These are phyloP conservation scores for Falco punctatus DNA, from an alignment of 2,113 vertebrate genomes.

Conservation along the genomic window DNA sequence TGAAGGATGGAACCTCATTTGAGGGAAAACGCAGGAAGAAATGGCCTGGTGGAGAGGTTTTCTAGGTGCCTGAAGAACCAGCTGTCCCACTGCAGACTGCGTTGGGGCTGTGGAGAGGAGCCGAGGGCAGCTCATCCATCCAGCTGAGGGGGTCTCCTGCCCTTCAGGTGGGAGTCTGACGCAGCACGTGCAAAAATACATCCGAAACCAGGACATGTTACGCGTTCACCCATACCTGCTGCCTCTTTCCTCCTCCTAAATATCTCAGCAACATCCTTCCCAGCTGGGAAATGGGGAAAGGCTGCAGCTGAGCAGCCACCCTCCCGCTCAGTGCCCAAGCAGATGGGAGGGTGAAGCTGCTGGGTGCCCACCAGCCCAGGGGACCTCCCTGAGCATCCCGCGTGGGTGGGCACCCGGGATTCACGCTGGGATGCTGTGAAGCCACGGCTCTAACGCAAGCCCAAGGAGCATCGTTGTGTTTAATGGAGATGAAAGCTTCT, in stretches of 20 bases:
- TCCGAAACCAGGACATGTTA: neutral
- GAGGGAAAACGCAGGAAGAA: neutral
- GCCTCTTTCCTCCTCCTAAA: neutral
- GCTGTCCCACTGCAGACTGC: neutral
- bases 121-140: neutral
- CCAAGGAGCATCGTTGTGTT: no score
- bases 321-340: neutral
- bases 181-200: neutral
- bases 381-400: neutral
- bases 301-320: neutral
- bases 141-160: neutral
- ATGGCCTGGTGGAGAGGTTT: neutral
- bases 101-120: neutral
- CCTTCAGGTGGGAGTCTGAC: neutral
- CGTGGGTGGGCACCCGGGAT: neutral
- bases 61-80: neutral
- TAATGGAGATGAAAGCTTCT: neutral
- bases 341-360: neutral
- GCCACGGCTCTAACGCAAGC: accelerated
- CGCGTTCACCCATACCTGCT: accelerated
- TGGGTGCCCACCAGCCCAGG: neutral
- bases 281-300: neutral
- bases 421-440: neutral
- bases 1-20: neutral
- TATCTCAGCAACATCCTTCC: neutral